Evolutionary conservation across 2,113 vertebrate species (phyloP).

Genomic region (Chaenogobius annularis): DNA sequence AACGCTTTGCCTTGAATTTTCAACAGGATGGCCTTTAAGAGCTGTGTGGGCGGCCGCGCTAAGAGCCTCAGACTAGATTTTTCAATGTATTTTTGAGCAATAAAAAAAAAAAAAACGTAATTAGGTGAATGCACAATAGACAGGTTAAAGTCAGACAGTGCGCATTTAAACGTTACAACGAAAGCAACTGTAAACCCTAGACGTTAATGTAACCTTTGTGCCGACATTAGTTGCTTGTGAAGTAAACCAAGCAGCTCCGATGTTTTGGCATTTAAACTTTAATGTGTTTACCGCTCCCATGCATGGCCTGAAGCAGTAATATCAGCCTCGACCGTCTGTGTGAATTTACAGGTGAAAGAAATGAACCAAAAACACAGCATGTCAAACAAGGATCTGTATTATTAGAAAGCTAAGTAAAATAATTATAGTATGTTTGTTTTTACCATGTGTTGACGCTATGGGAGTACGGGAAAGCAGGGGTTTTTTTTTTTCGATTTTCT

Average conservation of each 20-base stretch:
- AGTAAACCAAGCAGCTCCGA: neutral
- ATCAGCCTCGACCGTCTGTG: neutral
- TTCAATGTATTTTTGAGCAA: too few relatives aligned
- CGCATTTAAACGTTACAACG: too few relatives aligned
- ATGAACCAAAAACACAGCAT: neutral
- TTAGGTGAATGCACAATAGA: too few relatives aligned
- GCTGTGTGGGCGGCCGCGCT: too few relatives aligned
- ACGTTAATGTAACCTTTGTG: neutral
- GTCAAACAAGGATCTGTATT: neutral
- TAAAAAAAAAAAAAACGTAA: too few relatives aligned
- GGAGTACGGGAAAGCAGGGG: too few relatives aligned
- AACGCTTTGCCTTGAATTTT: too few relatives aligned
- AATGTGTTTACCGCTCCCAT: slow-evolving; percentile 31
- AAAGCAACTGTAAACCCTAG: neutral
- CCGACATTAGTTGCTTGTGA: neutral
- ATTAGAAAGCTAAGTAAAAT: neutral
- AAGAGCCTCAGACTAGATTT: too few relatives aligned
- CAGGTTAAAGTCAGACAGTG: too few relatives aligned
- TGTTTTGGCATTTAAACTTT: slow-evolving; percentile 32
- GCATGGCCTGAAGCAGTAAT: slow-evolving; percentile 9
- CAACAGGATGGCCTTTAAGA: too few relatives aligned
- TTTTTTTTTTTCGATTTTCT: neutral
- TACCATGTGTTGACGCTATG: neutral
- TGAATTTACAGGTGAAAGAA: slow-evolving; percentile 5
- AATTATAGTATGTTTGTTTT: neutral